Evolutionary conservation across 2,113 vertebrate species (phyloP).

Genomic region (Prochilodus magdalenae): DNA sequence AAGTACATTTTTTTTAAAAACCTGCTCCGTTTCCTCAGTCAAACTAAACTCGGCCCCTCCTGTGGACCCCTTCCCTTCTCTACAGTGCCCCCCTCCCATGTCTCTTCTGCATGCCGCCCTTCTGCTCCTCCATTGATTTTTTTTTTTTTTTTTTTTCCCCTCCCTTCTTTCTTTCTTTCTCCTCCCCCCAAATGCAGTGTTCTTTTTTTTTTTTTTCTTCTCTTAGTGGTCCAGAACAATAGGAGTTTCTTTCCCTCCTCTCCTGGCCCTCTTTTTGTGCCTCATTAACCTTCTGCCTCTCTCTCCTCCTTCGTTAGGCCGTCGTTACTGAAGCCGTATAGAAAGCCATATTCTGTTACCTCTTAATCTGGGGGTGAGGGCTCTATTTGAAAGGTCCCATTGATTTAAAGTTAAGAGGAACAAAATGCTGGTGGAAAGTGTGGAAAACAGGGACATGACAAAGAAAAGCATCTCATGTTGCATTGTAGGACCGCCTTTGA

Average conservation of each 20-base stretch:
- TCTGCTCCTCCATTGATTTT: conserved; percentile 57
- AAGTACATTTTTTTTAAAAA: not conserved
- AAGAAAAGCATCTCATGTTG: too few species aligned
- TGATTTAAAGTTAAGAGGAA: not conserved
- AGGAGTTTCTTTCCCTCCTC: conserved; percentile 35
- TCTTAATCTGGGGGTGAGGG: not conserved
- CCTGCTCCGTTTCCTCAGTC: not conserved
- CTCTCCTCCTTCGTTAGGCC: conserved; percentile 28
- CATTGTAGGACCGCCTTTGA: too few species aligned
- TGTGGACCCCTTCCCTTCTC: conserved; percentile 1
- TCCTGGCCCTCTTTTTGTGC: conserved; percentile 33
- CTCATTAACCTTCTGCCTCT: conserved; percentile 56
- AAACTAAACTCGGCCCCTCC: not conserved
- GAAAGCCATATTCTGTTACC: conserved; percentile 10
- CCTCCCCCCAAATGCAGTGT: conserved; percentile 7
- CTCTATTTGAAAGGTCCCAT: not conserved
- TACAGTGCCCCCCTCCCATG: conserved; percentile 31
- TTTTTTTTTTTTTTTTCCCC: not conserved
- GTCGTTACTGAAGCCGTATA: conserved; percentile 23
- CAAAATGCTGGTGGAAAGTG: not conserved
- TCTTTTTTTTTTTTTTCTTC: conserved; percentile 17
- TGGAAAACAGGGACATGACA: too few species aligned
- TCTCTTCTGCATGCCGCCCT: conserved; percentile 47
- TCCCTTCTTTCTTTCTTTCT: conserved; percentile 16
- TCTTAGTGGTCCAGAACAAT: conserved; percentile 52